A percentile compares a stretch with the other conserved stretches of the same genome.
Evolutionary conservation across 2,113 vertebrate genomes (phyloP).

Genomic region (Hemibagrus wyckioides): DNA sequence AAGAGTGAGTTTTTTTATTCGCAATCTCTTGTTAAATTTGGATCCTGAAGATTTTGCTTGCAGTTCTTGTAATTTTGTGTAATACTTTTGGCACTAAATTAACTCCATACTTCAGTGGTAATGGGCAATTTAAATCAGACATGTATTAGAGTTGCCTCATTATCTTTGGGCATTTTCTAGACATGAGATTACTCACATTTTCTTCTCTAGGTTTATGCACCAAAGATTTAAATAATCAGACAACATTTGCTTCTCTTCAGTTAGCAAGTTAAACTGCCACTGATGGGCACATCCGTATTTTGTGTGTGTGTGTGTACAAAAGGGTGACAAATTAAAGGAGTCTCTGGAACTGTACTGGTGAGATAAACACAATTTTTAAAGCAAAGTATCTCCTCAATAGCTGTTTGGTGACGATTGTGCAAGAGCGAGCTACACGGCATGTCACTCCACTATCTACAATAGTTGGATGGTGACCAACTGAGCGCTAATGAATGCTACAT

Average conservation of each 20-base stretch:
- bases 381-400: not conserved
- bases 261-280: slow-evolving; percentile 39
- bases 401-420: not conserved
- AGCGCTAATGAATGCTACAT: too few species aligned
- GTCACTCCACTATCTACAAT: not conserved
- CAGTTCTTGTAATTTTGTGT: slow-evolving; percentile 9
- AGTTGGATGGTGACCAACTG: too few species aligned
- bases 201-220: not conserved
- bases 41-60: not conserved
- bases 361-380: not conserved
- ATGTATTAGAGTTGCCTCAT: slow-evolving; percentile 36
- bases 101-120: slow-evolving; percentile 20
- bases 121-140: slow-evolving; percentile 26
- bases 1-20: not conserved
- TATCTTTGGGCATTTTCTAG: slow-evolving; percentile 32
- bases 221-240: not conserved
- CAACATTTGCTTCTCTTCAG: slow-evolving; percentile 24
- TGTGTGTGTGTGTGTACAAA: not conserved
- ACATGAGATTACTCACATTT: slow-evolving; percentile 33
- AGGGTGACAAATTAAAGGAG: not conserved
- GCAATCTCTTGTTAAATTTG: not conserved
- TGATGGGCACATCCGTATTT: not conserved
- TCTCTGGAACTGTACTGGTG: not conserved
- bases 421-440: not conserved
- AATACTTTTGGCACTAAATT: slow-evolving; percentile 8